phyloP scores from a whole-genome alignment of 30 jellyfish, hydroid and myxozoan genomes.

The Pelagia noctiluca region DNA sequence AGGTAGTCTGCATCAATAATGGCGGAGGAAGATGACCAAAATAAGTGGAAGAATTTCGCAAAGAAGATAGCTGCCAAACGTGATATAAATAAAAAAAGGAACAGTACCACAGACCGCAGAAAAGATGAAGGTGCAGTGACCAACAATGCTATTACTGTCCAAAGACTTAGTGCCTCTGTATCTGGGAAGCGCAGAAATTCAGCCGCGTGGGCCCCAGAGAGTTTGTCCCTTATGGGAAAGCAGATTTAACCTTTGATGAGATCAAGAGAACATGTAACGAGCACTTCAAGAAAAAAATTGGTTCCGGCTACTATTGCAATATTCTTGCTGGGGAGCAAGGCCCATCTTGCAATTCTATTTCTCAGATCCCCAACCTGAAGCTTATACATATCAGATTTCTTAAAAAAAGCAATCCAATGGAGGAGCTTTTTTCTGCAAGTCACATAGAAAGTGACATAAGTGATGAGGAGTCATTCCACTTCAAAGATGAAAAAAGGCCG shows the following conservation, averaged over 20 bases:
- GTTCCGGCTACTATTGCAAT: constrained; percentile 18
- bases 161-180: background rate
- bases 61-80: constrained; percentile 3
- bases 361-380: constrained; percentile 5
- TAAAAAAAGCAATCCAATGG: constrained; percentile 16
- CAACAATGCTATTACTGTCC: constrained; percentile 10
- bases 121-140: no score
- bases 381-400: constrained; percentile 17
- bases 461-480: background rate
- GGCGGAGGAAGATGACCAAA: constrained; percentile 6
- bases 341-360: background rate
- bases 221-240: background rate
- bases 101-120: no score
- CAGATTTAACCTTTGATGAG: background rate
- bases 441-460: background rate
- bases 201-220: background rate
- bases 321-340: background rate
- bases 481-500: background rate
- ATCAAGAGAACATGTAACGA: constrained; percentile 7
- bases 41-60: constrained; percentile 5
- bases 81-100: background rate
- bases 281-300: background rate
- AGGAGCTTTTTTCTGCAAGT: background rate
- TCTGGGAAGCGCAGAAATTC: constrained; percentile 12
- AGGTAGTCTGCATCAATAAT: no score